phyloP scores from a whole-genome alignment of 1,140 invertebrate genomes.

The Drosophila nannoptera region DNA sequence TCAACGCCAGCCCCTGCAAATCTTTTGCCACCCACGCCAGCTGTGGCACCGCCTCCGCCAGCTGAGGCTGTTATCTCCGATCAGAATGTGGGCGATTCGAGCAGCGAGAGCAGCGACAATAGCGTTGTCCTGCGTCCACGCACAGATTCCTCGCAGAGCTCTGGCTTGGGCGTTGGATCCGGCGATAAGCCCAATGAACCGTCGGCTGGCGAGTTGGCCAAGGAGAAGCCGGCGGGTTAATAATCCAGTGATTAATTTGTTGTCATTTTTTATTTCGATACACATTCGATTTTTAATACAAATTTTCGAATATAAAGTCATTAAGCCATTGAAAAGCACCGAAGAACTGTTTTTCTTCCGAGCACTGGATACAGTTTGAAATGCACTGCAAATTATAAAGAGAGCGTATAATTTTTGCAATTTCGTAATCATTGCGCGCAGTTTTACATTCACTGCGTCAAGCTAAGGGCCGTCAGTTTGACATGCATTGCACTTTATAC shows the following conservation, averaged over 20 bases:
- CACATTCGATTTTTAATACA: slow-evolving; percentile 4
- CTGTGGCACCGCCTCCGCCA: slow-evolving; percentile 33
- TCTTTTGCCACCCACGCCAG: slow-evolving; percentile 45
- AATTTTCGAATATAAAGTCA: slow-evolving; percentile 34
- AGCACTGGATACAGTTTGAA: no score
- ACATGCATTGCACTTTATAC: neutral
- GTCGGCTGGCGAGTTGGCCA: slow-evolving; percentile 14
- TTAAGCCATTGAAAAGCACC: slow-evolving; percentile 23
- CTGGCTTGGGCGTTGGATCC: neutral
- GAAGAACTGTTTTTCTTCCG: no score
- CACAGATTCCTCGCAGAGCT: slow-evolving; percentile 49
- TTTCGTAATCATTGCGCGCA: neutral
- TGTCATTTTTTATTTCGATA: no score
- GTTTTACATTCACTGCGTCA: neutral
- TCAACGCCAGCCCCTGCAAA: slow-evolving; percentile 8
- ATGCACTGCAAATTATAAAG: no score
- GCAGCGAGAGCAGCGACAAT: slow-evolving; percentile 65
- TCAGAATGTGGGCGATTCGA: slow-evolving; percentile 60
- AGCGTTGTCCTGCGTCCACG: slow-evolving; percentile 56
- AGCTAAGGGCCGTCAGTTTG: slow-evolving; percentile 7
- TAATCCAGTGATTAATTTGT: slow-evolving; percentile 43
- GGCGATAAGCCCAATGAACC: slow-evolving; percentile 41
- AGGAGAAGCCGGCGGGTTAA: slow-evolving; percentile 35
- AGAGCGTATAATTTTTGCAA: no score
- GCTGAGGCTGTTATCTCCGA: slow-evolving; percentile 48